phyloP scores from a whole-genome alignment of 2,113 vertebrate genomes.

The Emydocephalus ijimae region DNA sequence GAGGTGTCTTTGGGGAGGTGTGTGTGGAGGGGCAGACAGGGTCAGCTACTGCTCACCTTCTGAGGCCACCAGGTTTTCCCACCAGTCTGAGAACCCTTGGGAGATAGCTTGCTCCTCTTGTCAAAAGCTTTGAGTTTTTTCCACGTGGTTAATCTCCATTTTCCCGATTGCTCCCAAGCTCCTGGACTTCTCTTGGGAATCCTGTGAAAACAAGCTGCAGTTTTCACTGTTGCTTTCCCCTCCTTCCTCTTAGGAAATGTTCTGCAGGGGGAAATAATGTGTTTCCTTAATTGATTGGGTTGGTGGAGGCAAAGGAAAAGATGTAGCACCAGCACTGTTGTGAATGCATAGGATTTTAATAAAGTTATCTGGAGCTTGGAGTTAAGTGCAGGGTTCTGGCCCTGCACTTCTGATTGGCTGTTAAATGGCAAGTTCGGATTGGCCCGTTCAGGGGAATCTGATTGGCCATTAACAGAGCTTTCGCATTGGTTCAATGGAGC shows the following conservation, averaged over 20 bases:
- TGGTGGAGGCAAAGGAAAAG: neutral
- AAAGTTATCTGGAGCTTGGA: too few species aligned
- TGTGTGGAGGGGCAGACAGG: neutral
- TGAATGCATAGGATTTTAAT: too few species aligned
- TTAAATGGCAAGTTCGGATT: too few species aligned
- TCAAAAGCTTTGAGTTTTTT: constrained; percentile 13
- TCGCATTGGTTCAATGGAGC: too few species aligned
- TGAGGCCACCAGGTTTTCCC: constrained; percentile 68
- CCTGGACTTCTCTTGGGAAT: constrained; percentile 30
- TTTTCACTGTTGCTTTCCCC: neutral
- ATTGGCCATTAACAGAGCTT: too few species aligned
- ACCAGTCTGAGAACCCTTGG: constrained; percentile 45
- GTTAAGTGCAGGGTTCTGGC: too few species aligned
- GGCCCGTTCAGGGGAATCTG: too few species aligned
- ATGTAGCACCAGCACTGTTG: neutral
- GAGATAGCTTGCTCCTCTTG: constrained; percentile 43
- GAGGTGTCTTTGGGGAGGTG: constrained; percentile 52
- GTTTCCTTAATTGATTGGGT: constrained; percentile 59
- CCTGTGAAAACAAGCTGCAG: constrained; percentile 56
- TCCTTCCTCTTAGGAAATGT: neutral
- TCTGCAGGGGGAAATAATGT: constrained; percentile 8
- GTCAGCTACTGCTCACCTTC: constrained; percentile 37
- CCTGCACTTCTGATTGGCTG: too few species aligned
- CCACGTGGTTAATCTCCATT: constrained; percentile 55
- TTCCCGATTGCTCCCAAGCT: constrained; percentile 24